A percentile compares a stretch with the other conserved stretches of the same genome.
phyloP scores from a whole-genome alignment of 2,797 vertebrate species.

The Lophotriccus pileatus region DNA sequence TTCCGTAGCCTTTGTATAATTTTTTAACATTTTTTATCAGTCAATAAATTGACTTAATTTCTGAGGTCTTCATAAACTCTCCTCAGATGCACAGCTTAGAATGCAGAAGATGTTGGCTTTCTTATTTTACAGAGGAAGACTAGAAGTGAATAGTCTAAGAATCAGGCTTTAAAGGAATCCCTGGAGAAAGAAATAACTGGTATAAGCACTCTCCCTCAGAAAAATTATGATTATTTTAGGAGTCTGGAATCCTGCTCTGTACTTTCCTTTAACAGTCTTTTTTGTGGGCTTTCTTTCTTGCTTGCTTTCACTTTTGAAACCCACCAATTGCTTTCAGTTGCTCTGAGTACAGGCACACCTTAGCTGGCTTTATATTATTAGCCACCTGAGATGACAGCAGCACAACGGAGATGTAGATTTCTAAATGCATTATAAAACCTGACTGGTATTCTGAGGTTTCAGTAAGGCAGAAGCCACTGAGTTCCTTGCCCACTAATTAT shows the following conservation, averaged over 20 bases:
- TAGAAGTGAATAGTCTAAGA: neutral
- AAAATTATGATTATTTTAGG: neutral
- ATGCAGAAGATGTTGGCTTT: neutral
- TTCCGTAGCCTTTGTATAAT: neutral
- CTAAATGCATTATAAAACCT: neutral
- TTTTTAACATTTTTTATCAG: neutral
- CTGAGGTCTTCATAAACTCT: accelerated
- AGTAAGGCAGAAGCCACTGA: neutral
- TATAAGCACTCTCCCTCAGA: neutral
- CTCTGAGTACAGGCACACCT: neutral
- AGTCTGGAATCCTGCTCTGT: neutral
- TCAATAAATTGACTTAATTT: neutral
- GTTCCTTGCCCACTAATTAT: neutral
- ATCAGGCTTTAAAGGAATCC: neutral
- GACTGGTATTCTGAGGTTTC: neutral
- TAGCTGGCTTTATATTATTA: neutral
- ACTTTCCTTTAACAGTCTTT: neutral
- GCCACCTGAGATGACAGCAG: neutral
- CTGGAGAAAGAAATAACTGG: neutral
- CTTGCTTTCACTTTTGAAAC: neutral
- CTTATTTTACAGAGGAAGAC: neutral
- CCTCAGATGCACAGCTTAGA: neutral
- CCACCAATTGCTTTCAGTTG: neutral
- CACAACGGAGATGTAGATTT: neutral
- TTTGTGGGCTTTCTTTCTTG: too few species aligned